A percentile compares a stretch with the other conserved stretches of the same genome.
These are phyloP conservation scores for Choreutis nemorana DNA, from an alignment of 2,888 invertebrate genomes.

Conservation along the genomic window DNA sequence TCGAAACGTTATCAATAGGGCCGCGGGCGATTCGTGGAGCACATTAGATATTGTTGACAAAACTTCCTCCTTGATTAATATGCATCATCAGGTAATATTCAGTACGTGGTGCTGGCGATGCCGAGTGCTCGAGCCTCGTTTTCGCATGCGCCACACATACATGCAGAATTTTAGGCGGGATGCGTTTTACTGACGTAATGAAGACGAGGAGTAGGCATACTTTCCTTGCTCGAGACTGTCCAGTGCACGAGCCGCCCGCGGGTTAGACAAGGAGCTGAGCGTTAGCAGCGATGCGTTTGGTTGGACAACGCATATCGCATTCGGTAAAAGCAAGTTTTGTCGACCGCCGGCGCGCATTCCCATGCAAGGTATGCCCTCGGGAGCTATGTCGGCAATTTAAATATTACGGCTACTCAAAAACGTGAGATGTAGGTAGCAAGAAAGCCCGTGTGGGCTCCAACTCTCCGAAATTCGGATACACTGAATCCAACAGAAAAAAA, in stretches of 20 bases:
- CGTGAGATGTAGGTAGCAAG: slow-evolving; percentile 60
- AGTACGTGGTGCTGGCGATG: slow-evolving; percentile 46
- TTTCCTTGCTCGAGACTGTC: slow-evolving; percentile 47
- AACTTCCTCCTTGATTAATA: slow-evolving; percentile 63
- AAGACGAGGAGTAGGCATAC: slow-evolving; percentile 41
- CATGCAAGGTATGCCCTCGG: slow-evolving; percentile 61
- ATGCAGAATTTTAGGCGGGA: slow-evolving; percentile 66
- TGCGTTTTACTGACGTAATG: slow-evolving; percentile 53
- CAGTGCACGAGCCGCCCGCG: slow-evolving; percentile 21
- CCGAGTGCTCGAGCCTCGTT: slow-evolving; percentile 25
- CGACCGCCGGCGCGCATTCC: slow-evolving; percentile 57
- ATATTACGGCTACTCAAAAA: slow-evolving; percentile 64
- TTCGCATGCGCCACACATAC: slow-evolving; percentile 61
- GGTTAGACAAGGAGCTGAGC: slow-evolving; percentile 49
- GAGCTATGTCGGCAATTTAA: slow-evolving; percentile 64
- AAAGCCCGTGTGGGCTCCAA: slow-evolving; percentile 50
- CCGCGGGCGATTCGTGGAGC: slow-evolving; percentile 47
- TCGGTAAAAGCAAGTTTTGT: slow-evolving; percentile 59
- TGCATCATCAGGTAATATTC: slow-evolving; percentile 60
- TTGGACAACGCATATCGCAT: slow-evolving; percentile 51
- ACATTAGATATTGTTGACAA: slow-evolving; percentile 67
- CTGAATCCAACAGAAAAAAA: slow-evolving; percentile 46
- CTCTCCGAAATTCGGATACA: slow-evolving; percentile 46
- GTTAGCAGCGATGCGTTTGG: slow-evolving; percentile 35
- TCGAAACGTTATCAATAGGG: slow-evolving; percentile 53